A percentile compares a stretch with the other conserved stretches of the same genome.
Evolutionary conservation across 2,888 invertebrate species (phyloP).

Genomic region (Aleiodes testaceus): DNA sequence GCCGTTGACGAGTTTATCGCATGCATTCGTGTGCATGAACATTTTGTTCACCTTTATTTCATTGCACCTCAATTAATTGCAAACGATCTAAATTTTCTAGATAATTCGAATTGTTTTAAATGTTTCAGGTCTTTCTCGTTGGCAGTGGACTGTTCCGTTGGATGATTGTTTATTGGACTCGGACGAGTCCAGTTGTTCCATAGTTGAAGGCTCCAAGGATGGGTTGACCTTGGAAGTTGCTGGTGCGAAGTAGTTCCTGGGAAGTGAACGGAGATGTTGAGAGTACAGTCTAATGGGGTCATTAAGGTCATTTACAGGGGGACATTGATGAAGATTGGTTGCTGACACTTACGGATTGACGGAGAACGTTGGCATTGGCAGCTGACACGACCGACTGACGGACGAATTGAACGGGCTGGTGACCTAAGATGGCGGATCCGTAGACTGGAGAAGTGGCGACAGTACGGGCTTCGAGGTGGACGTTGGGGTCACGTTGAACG

Average conservation of each 20-base stretch:
- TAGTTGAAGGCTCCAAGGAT: slow-evolving; percentile 36
- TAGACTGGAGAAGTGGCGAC: slow-evolving; percentile 44
- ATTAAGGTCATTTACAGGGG: slow-evolving; percentile 33
- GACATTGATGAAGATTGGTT: slow-evolving; percentile 14
- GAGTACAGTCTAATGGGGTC: slow-evolving; percentile 23
- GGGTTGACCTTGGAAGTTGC: slow-evolving; percentile 43
- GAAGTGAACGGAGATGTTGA: slow-evolving; percentile 50
- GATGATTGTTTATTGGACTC: slow-evolving; percentile 13
- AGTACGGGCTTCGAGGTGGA: slow-evolving; percentile 56
- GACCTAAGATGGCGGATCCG: slow-evolving; percentile 45
- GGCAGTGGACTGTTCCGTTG: background rate
- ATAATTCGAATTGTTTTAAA: too few relatives aligned
- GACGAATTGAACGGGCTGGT: slow-evolving; percentile 43
- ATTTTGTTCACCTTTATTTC: background rate
- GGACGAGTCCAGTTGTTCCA: slow-evolving; percentile 18
- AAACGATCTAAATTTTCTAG: background rate
- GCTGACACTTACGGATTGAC: slow-evolving; percentile 50
- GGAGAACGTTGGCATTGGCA: slow-evolving; percentile 50
- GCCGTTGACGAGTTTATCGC: slow-evolving; percentile 40
- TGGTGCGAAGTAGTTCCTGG: slow-evolving; percentile 9
- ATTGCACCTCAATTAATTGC: slow-evolving; percentile 17
- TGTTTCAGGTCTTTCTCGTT: background rate
- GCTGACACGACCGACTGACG: slow-evolving; percentile 50
- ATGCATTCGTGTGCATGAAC: background rate
- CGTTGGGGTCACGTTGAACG: slow-evolving; percentile 63